Conservation (phyloP, 2,888 invertebrate species). For the Steinernema hermaphroditum region DNA sequence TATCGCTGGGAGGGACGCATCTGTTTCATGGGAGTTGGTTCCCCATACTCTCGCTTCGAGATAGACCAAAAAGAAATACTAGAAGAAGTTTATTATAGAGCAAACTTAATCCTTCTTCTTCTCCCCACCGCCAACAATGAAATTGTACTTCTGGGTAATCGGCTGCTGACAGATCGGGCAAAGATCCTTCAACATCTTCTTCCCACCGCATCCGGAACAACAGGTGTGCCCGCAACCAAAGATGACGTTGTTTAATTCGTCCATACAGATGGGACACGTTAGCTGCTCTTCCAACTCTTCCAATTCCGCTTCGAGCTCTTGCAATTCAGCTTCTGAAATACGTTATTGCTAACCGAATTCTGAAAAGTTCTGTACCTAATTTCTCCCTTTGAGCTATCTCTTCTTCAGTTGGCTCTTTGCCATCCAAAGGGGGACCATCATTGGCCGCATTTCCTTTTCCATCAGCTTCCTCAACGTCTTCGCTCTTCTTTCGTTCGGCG, state of each 20-base stretch:
- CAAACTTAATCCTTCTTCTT: too few species aligned
- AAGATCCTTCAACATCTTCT: not conserved
- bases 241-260: not conserved
- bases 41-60: too few species aligned
- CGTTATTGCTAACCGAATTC: too few species aligned
- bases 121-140: too few species aligned
- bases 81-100: too few species aligned
- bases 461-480: not conserved
- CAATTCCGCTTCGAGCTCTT: not conserved
- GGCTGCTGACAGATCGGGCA: constrained; percentile 8
- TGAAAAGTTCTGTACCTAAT: not conserved
- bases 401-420: too few species aligned
- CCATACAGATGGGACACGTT: constrained; percentile 9
- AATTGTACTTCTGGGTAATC: not conserved
- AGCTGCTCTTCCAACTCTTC: not conserved
- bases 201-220: not conserved
- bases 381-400: not conserved
- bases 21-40: too few species aligned
- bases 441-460: too few species aligned
- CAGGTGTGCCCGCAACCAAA: not conserved
- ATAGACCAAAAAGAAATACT: too few species aligned
- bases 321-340: not conserved
- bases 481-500: not conserved
- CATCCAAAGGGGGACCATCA: too few species aligned
- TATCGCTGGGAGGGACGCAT: too few species aligned